These are phyloP conservation scores for Thinocorus orbignyianus DNA, from an alignment of 2,113 vertebrate genomes.

Conservation along the genomic window DNA sequence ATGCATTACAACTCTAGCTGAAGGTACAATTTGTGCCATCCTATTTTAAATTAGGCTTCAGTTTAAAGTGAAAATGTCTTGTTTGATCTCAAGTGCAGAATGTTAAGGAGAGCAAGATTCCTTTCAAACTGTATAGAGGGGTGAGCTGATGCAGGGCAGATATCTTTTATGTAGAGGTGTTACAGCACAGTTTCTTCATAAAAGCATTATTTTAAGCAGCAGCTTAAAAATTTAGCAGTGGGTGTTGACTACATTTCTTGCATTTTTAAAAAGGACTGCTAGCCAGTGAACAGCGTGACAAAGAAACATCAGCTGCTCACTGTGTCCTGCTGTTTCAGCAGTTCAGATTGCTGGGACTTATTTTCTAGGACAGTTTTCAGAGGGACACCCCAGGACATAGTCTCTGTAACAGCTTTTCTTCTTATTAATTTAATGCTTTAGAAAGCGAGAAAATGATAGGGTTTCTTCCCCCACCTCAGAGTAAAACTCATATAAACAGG, in stretches of 20 bases:
- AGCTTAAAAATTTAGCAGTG: background rate
- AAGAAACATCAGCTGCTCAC: background rate
- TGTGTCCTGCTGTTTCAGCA: slow-evolving; percentile 3
- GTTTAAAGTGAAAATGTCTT: background rate
- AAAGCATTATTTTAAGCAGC: background rate
- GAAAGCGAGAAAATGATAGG: background rate
- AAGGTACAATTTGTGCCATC: background rate
- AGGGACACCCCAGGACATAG: background rate
- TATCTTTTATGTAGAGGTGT: background rate
- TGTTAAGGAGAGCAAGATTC: background rate
- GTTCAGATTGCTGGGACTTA: background rate
- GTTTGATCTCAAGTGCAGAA: background rate
- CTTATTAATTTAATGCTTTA: background rate
- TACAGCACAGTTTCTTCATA: background rate
- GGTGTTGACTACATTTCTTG: background rate
- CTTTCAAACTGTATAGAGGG: background rate
- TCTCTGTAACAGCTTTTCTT: background rate
- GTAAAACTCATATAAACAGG: background rate
- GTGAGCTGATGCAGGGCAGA: background rate
- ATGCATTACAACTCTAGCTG: background rate
- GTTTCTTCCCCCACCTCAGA: background rate
- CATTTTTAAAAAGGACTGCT: background rate
- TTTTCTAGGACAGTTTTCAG: slow-evolving; percentile 4
- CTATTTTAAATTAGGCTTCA: background rate
- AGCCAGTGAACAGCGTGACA: background rate